phyloP scores from a whole-genome alignment of 2,888 invertebrate species.

The Hartigia nigra region DNA sequence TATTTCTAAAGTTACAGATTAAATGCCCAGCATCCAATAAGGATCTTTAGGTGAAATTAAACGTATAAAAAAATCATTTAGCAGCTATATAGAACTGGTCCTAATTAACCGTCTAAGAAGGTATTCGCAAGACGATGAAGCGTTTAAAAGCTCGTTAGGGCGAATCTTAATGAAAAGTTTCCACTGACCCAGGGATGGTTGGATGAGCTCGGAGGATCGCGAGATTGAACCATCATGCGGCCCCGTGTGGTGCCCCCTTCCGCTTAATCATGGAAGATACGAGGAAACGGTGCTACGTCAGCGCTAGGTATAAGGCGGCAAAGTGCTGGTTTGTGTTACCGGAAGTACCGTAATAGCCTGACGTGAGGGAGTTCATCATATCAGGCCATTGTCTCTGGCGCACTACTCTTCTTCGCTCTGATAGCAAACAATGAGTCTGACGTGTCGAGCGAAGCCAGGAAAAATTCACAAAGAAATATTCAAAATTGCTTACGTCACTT shows the following conservation, averaged over 20 bases:
- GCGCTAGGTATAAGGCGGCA: conserved; percentile 40
- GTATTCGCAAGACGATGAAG: conserved; percentile 29
- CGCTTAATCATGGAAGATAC: conserved; percentile 36
- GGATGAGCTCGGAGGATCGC: conserved; percentile 6
- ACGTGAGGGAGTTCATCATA: conserved; percentile 22
- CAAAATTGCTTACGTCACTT: not conserved
- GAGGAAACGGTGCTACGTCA: conserved; percentile 41
- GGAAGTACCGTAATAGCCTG: conserved; percentile 58
- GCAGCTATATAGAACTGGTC: not conserved
- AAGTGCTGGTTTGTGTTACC: conserved; percentile 64
- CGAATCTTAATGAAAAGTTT: conserved; percentile 31
- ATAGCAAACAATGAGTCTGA: conserved; percentile 9
- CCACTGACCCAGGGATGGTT: conserved; percentile 28
- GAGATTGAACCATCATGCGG: conserved; percentile 2
- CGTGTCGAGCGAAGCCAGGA: not conserved
- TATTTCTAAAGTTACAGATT: not conserved
- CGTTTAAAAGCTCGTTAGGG: conserved; percentile 33
- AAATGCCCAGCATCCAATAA: not conserved
- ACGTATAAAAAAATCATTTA: not conserved
- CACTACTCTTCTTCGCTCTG: not conserved
- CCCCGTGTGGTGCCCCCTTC: not conserved
- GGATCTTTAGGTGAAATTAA: not conserved
- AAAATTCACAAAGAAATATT: not conserved
- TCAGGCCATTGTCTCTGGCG: conserved; percentile 20
- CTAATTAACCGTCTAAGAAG: conserved; percentile 39